phyloP scores from a whole-genome alignment of 2,113 vertebrate genomes.

The Petroica traversi region DNA sequence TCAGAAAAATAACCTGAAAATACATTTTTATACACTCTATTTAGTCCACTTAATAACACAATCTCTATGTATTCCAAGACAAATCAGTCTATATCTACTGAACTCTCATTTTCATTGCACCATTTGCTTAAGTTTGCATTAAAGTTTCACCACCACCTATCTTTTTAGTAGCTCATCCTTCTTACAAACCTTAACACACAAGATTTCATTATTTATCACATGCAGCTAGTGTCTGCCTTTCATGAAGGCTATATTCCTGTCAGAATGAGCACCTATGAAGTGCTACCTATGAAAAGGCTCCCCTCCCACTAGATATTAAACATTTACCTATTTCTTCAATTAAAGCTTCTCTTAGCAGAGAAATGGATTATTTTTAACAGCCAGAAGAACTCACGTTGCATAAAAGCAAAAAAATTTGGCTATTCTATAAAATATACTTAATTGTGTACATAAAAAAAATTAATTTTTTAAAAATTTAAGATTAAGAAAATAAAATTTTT shows the following conservation, averaged over 20 bases:
- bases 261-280: neutral
- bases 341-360: neutral
- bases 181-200: neutral
- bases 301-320: neutral
- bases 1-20: neutral
- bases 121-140: neutral
- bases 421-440: neutral
- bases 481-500: no score
- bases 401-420: neutral
- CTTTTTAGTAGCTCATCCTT: neutral
- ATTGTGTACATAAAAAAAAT: neutral
- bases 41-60: neutral
- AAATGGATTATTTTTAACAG: neutral
- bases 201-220: neutral
- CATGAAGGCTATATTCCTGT: neutral
- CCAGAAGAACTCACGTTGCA: neutral
- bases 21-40: neutral
- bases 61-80: neutral
- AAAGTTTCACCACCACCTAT: neutral
- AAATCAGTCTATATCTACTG: neutral
- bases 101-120: neutral
- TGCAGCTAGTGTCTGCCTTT: neutral
- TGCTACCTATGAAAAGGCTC: neutral
- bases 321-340: neutral
- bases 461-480: no score